Evolutionary conservation across 2,888 invertebrate genomes (phyloP), one percentile per base, ranked within the genome.

Genomic region (Rugalucina vietnamica): DNA sequence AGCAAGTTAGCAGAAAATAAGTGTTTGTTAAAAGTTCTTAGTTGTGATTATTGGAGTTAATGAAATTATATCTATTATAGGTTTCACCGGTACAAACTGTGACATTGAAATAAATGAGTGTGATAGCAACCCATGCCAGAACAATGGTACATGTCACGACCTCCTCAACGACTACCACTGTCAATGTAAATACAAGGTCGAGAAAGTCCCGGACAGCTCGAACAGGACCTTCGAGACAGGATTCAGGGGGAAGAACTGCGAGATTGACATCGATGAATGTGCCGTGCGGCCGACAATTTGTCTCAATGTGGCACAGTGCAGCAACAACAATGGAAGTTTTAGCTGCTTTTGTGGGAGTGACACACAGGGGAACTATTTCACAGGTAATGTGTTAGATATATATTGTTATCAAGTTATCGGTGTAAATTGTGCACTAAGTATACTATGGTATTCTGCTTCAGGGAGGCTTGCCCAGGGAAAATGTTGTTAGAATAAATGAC

Each of bases 171-270:
- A 78, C 27, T 91, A 89, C 65, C 82, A 70, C 0, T 91, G 90
- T 54, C 5, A 78, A 3, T 91, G 90, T 84, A 71, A 65, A 14
- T 83, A 82, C 37, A 39, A 43, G n/a, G 34, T 39, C 8, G 72
- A 81, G 77, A 10, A 71, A 74, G 34, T 89, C 24, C 79, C 83
- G 34, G 74, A 82, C 49, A 24, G 21, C 60, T 60, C 74, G 24
- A 84, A 79, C 36, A 49, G 80, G n/a, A 84, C 85, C 21, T 90
- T 90, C 74, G 24, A 82, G 24, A 81, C 92, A 24, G 93, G 93
- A 0, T 95, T 82, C 79, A 88, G 87, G 29, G 95, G 95, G 5
- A 49, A 36, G 0, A 84, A 88, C 39, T 95, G 93, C 89, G 90
- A 90, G 14, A 24, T 73, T 10, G 89, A 90, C 36, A 91, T 92